Conservation (phyloP, 1,140 invertebrate genomes). For the Pseudoatta argentina region DNA sequence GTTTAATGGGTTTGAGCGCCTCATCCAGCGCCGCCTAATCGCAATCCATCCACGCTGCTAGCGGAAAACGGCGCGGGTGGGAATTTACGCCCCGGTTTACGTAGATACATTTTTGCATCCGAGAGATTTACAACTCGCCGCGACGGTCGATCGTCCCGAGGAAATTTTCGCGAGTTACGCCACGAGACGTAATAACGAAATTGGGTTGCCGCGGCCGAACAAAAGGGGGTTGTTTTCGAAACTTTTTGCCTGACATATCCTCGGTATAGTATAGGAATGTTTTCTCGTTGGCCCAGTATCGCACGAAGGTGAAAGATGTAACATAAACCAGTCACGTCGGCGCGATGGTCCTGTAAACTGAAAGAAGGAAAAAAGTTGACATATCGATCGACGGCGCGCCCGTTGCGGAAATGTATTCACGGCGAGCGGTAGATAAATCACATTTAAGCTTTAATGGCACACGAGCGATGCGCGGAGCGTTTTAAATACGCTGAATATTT, state of each 20-base stretch:
- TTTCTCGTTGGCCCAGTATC: slow-evolving; percentile 44
- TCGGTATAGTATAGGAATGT: neutral
- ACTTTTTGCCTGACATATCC: neutral
- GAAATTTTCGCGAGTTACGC: neutral
- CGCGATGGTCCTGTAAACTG: slow-evolving; percentile 18
- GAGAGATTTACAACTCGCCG: slow-evolving; percentile 47
- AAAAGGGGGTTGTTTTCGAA: slow-evolving; percentile 32
- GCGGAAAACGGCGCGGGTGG: neutral
- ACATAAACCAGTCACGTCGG: slow-evolving; percentile 45
- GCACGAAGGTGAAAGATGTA: neutral
- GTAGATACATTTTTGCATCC: slow-evolving; percentile 37
- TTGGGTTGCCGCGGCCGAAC: slow-evolving; percentile 25
- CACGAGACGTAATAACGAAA: neutral
- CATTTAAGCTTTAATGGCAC: slow-evolving; percentile 33
- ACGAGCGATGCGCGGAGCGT: neutral
- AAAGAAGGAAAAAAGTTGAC: slow-evolving; percentile 10
- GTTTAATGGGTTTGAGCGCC: slow-evolving; percentile 22
- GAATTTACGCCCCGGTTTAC: slow-evolving; percentile 31
- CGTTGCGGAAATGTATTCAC: slow-evolving; percentile 37
- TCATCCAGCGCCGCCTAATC: slow-evolving; percentile 24
- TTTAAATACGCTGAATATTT: slow-evolving; percentile 39
- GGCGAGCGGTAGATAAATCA: neutral
- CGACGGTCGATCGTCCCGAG: neutral
- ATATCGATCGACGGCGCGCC: slow-evolving; percentile 36
- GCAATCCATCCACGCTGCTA: neutral